These are phyloP conservation scores for Falco punctatus DNA, from an alignment of 2,113 vertebrate genomes.

Conservation along the genomic window DNA sequence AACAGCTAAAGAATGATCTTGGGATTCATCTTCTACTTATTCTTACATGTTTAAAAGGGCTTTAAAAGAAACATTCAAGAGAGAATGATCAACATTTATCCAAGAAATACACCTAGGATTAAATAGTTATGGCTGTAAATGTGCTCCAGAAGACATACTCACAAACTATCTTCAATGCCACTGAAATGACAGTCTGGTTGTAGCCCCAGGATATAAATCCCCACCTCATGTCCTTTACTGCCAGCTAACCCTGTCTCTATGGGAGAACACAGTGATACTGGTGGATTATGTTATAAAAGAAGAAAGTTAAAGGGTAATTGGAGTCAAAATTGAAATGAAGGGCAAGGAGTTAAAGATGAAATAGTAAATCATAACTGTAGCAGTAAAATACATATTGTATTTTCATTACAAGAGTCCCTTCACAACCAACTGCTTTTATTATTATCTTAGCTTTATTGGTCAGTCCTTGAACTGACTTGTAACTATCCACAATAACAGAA, in stretches of 20 bases:
- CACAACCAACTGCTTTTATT: not conserved
- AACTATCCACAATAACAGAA: not conserved
- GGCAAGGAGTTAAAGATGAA: not conserved
- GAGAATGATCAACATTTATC: not conserved
- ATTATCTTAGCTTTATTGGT: not conserved
- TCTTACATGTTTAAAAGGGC: not conserved
- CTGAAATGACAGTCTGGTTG: not conserved
- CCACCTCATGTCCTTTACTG: not conserved
- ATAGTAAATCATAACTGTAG: not conserved
- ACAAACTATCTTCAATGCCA: not conserved
- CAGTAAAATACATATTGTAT: not conserved
- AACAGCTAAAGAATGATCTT: not conserved
- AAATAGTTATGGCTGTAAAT: not conserved
- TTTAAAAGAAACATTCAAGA: not conserved
- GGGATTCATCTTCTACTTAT: not conserved
- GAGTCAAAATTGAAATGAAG: not conserved
- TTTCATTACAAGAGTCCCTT: not conserved
- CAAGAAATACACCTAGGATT: not conserved
- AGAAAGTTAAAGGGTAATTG: not conserved
- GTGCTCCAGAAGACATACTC: not conserved
- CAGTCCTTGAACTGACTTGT: not conserved
- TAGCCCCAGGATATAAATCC: not conserved
- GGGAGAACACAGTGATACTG: not conserved
- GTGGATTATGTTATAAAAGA: not conserved
- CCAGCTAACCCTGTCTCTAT: not conserved